Conservation (phyloP, 2,888 invertebrate species). For the Cryptocheilus praepositus region DNA sequence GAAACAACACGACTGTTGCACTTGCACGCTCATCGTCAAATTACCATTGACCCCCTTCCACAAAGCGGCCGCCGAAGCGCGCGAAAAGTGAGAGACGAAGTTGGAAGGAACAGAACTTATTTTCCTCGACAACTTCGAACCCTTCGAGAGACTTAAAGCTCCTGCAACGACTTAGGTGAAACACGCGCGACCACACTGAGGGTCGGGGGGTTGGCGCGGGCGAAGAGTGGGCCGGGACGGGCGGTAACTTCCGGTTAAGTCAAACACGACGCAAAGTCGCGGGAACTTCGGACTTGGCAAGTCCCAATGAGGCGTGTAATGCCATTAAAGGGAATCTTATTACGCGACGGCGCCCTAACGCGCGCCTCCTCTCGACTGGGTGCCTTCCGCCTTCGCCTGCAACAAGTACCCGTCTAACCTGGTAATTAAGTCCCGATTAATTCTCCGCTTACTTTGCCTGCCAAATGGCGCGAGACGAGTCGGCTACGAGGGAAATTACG, state of each 20-base stretch:
- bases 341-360: constrained; percentile 66
- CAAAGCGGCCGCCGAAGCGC: not conserved
- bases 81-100: not conserved
- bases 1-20: not conserved
- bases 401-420: constrained; percentile 66
- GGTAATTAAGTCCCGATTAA: constrained; percentile 72
- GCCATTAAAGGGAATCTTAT: constrained; percentile 74
- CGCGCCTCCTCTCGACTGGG: too few relatives aligned
- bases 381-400: constrained; percentile 50
- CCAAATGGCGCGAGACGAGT: constrained; percentile 55
- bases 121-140: constrained; percentile 34
- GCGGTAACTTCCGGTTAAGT: constrained; percentile 71
- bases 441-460: constrained; percentile 63
- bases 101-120: constrained; percentile 28
- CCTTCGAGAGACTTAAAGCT: constrained; percentile 47
- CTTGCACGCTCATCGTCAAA: too few relatives aligned
- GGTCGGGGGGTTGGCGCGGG: not conserved
- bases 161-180: constrained; percentile 11
- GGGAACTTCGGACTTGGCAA: constrained; percentile 71
- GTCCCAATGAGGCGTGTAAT: constrained; percentile 75
- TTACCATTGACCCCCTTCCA: too few relatives aligned
- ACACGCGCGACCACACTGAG: too few relatives aligned
- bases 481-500: not conserved
- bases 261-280: constrained; percentile 70
- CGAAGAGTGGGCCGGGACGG: not conserved